phyloP scores from a whole-genome alignment of 2,888 invertebrate genomes.

The Colostygia pectinataria region DNA sequence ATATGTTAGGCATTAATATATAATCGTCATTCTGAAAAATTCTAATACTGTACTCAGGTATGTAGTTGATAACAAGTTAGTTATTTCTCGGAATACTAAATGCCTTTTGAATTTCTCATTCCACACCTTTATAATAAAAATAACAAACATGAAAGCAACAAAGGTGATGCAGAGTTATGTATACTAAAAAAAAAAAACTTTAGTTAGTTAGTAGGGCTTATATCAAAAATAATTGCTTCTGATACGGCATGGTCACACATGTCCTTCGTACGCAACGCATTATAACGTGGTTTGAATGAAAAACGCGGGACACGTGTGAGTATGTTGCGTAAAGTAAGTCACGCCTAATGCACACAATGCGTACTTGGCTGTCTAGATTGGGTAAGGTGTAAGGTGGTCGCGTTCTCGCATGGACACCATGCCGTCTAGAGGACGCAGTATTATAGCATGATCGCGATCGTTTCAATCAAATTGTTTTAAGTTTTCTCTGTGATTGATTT shows the following conservation, averaged over 20 bases:
- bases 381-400: constrained; percentile 46
- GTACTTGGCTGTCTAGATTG: constrained; percentile 12
- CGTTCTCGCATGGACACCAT: constrained; percentile 55
- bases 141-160: not conserved
- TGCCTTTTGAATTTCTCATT: constrained; percentile 2
- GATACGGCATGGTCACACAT: no score
- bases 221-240: no score
- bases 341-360: constrained; percentile 28
- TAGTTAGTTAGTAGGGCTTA: no score
- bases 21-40: no score
- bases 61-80: not conserved
- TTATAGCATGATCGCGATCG: constrained; percentile 25
- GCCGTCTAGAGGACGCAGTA: constrained; percentile 61
- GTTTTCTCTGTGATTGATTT: constrained; percentile 27
- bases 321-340: not conserved
- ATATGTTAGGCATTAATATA: not conserved
- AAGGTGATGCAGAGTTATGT: no score
- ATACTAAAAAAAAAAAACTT: no score
- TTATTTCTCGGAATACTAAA: constrained; percentile 4
- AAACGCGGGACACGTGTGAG: not conserved
- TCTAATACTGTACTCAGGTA: no score
- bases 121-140: not conserved
- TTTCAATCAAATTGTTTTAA: constrained; percentile 22
- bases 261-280: no score
- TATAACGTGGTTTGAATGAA: no score